Base-by-base conservation (phyloP, 2,113 vertebrate genomes). In the Thomomys bottae region DNA sequence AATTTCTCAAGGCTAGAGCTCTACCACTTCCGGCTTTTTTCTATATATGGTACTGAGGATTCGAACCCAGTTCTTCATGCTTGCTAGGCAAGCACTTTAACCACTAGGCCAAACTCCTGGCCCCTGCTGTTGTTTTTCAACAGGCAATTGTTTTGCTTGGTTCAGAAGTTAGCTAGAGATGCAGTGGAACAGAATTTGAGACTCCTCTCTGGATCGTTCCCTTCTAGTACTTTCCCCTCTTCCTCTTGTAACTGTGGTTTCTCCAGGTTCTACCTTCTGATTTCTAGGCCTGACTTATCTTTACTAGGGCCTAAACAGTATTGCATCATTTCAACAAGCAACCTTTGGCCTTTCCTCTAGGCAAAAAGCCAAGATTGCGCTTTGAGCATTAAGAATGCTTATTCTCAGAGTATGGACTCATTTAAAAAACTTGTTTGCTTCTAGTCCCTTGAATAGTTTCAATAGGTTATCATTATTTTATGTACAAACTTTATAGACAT, bases 61-160 rank as follows among this genome's bases (percentile, higher is more conserved):
- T n/a, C n/a, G n/a, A n/a, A n/a, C n/a, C n/a, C n/a, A n/a, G n/a
- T n/a, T n/a, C n/a, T n/a, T n/a, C n/a, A n/a, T n/a, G n/a, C n/a
- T n/a, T n/a, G n/a, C n/a, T n/a, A n/a, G n/a, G n/a, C n/a, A n/a
- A n/a, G n/a, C n/a, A n/a, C n/a, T n/a, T n/a, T n/a, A n/a, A n/a
- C n/a, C n/a, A n/a, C n/a, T n/a, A n/a, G n/a, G n/a, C n/a, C n/a
- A n/a, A n/a, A n/a, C n/a, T n/a, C n/a, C n/a, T n/a, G n/a, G n/a
- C n/a, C n/a, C n/a, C n/a, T n/a, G n/a, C n/a, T n/a, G n/a, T n/a
- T 49, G 23, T 87, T 42, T 66, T 86, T 64, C 63, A 90, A 59
- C n/a, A 36, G 12, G n/a, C 21, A 59, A 59, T 42, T 70, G 79
- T 34, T 40, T 59, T 66, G 26, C 72, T 70, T 66, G 36, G 11